phyloP scores from a whole-genome alignment of 2,888 invertebrate genomes.

The Macrophya annulata region DNA sequence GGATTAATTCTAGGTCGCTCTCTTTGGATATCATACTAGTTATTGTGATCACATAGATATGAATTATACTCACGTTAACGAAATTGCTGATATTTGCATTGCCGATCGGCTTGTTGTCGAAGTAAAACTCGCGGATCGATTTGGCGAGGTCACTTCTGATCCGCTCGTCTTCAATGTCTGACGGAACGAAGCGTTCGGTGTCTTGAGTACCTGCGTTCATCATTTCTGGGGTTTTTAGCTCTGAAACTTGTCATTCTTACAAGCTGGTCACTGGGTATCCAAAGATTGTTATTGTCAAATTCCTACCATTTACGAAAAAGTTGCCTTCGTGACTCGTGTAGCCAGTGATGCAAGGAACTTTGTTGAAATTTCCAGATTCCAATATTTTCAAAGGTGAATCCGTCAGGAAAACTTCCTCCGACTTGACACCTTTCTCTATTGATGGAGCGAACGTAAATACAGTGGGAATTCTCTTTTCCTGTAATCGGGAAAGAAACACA shows the following conservation, averaged over 20 bases:
- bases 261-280: not conserved
- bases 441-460: not conserved
- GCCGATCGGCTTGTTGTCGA: conserved; percentile 22
- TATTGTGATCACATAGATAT: not conserved
- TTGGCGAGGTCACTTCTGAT: conserved; percentile 1
- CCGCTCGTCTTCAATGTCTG: not conserved
- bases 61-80: conserved; percentile 5
- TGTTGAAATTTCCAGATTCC: conserved; percentile 79
- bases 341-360: conserved; percentile 80
- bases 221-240: not conserved
- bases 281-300: not conserved
- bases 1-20: not conserved
- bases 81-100: not conserved
- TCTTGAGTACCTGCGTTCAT: not conserved
- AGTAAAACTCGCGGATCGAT: conserved; percentile 32
- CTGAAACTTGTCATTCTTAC: not conserved
- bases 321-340: conserved; percentile 79
- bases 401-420: conserved; percentile 75
- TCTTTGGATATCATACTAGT: too few relatives aligned
- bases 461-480: not conserved
- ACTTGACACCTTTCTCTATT: not conserved
- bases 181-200: conserved; percentile 27
- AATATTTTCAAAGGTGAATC: conserved; percentile 78
- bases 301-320: conserved; percentile 13
- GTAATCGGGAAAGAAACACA: not conserved